phyloP scores from a whole-genome alignment of 1,140 invertebrate species.

The Hormaphis cornu region DNA sequence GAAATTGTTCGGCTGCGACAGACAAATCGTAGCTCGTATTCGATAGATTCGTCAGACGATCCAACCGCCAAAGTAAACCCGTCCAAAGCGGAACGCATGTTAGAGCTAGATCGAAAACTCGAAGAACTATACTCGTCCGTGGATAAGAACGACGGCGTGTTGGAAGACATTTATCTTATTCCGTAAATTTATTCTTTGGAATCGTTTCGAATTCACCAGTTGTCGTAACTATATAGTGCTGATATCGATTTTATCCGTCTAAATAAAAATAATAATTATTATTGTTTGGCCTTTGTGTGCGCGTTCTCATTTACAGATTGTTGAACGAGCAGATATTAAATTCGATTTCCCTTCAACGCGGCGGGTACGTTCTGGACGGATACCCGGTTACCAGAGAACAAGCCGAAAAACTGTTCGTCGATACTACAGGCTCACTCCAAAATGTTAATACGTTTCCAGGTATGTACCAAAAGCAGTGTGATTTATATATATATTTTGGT shows the following conservation, averaged over 20 bases:
- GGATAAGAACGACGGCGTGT: neutral
- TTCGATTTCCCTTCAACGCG: neutral
- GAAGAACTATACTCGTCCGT: neutral
- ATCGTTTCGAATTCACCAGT: too few relatives aligned
- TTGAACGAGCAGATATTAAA: neutral
- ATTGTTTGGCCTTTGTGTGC: neutral
- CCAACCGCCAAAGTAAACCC: neutral
- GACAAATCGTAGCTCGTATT: neutral
- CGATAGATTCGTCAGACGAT: neutral
- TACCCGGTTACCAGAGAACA: neutral
- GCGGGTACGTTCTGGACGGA: neutral
- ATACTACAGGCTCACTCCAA: neutral
- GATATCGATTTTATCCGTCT: too few relatives aligned
- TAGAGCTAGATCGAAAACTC: neutral
- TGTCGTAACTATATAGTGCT: too few relatives aligned
- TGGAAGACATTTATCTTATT: neutral
- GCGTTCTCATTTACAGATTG: neutral
- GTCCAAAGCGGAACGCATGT: neutral
- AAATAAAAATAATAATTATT: too few relatives aligned
- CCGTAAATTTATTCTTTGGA: too few relatives aligned
- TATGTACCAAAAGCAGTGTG: too few relatives aligned
- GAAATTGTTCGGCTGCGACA: neutral
- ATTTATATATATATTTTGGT: too few relatives aligned
- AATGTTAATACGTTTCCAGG: neutral
- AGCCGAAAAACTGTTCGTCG: neutral